These are phyloP conservation scores for Epizoanthus scotinus DNA, from an alignment of 92 coral and sea anemone species.

Conservation along the genomic window DNA sequence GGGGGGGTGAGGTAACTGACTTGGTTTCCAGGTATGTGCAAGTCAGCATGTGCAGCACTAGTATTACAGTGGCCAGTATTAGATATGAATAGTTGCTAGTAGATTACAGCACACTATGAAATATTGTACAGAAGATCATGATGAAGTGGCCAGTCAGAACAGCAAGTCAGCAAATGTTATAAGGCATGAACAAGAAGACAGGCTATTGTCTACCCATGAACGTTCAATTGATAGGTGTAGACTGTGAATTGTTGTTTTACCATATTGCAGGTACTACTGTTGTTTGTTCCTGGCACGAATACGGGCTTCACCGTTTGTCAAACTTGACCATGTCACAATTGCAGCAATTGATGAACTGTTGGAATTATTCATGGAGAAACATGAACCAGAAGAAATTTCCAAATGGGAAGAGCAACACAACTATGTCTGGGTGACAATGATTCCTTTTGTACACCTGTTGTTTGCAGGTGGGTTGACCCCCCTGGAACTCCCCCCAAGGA, in stretches of 20 bases:
- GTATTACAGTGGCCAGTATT: background rate
- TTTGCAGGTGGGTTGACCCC: constrained; percentile 67
- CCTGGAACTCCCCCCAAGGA: background rate
- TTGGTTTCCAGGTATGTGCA: no score
- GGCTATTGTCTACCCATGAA: background rate
- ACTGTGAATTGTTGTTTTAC: background rate
- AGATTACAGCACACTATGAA: background rate
- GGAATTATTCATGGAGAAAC: constrained; percentile 53
- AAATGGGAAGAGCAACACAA: constrained; percentile 79
- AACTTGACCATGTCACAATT: constrained; percentile 44
- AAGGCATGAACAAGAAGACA: background rate
- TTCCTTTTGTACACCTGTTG: constrained; percentile 74
- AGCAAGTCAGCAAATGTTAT: background rate
- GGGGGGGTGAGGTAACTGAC: no score
- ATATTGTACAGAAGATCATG: background rate
- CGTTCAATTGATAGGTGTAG: background rate
- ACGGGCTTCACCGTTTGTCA: constrained; percentile 56
- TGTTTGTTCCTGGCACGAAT: constrained; percentile 75
- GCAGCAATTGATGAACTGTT: constrained; percentile 59
- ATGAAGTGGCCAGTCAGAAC: background rate
- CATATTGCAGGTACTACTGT: constrained; percentile 67
- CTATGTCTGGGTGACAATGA: constrained; percentile 83
- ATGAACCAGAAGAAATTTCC: constrained; percentile 66
- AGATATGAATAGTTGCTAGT: background rate
- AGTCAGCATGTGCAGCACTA: background rate